phyloP scores from a whole-genome alignment of 2,113 vertebrate genomes.

The Tenrec ecaudatus region DNA sequence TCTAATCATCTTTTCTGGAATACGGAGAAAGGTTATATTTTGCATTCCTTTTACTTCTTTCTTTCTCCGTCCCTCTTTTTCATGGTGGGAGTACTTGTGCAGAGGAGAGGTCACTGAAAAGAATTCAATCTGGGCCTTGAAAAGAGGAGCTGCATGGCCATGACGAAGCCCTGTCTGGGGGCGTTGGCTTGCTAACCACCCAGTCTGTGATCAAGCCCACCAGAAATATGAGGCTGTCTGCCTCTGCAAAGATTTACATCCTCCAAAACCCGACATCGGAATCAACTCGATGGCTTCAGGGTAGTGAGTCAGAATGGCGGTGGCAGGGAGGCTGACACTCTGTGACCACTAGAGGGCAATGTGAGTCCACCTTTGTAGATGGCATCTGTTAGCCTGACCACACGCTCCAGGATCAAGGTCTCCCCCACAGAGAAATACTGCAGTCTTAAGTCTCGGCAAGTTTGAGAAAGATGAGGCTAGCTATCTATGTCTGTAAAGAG shows the following conservation, averaged over 20 bases:
- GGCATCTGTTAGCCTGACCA: background rate
- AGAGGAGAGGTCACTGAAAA: background rate
- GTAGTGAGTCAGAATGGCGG: no score
- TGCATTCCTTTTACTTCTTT: constrained; percentile 6
- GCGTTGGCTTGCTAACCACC: no score
- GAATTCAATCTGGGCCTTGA: background rate
- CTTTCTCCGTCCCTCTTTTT: background rate
- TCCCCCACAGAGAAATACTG: background rate
- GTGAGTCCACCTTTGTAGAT: background rate
- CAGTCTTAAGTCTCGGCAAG: no score
- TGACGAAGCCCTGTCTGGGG: no score
- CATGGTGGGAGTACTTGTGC: constrained; percentile 2
- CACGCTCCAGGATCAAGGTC: no score
- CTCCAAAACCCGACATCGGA: no score
- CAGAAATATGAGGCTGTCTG: no score
- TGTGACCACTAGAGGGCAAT: constrained; percentile 59
- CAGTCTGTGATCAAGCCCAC: no score
- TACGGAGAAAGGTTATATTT: background rate
- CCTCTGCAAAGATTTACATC: no score
- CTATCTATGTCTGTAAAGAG: no score
- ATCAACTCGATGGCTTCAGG: no score
- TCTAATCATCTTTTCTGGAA: constrained; percentile 40
- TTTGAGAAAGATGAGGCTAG: no score
- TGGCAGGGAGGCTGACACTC: background rate
- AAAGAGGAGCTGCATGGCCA: background rate